Evolutionary conservation across 2,797 vertebrate species (phyloP).

Genomic region (Morus bassanus): DNA sequence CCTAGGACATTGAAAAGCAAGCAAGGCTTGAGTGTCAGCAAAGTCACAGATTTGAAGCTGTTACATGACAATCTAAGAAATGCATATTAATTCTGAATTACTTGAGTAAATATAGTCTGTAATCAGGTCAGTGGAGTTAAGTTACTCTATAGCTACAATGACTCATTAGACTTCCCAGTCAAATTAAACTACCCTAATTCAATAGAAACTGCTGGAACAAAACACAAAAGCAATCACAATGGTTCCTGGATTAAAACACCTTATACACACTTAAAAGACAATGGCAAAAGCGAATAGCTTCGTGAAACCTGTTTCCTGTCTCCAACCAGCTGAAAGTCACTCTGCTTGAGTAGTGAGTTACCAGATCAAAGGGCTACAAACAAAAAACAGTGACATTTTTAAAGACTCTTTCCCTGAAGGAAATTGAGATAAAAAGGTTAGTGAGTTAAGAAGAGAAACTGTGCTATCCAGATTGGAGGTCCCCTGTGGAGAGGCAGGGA

Average conservation of each 20-base stretch:
- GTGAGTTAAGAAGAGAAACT: background rate
- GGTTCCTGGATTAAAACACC: background rate
- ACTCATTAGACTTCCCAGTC: background rate
- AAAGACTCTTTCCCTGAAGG: background rate
- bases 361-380: background rate
- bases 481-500: background rate
- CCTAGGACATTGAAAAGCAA: background rate
- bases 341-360: background rate
- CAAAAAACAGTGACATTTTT: background rate
- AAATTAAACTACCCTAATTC: background rate
- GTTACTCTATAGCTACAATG: background rate
- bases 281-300: background rate
- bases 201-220: conserved; percentile 4
- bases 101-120: background rate
- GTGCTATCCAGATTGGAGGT: background rate
- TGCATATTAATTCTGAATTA: background rate
- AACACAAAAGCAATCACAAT: background rate
- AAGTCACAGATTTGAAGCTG: background rate
- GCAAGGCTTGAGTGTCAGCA: background rate
- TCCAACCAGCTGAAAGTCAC: background rate
- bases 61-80: background rate
- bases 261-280: background rate
- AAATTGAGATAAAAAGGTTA: background rate
- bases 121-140: background rate
- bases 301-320: background rate